A percentile compares a stretch with the other conserved stretches of the same genome.
These are phyloP conservation scores for Coilia nasus DNA, from an alignment of 2,797 vertebrate genomes.

Conservation along the genomic window DNA sequence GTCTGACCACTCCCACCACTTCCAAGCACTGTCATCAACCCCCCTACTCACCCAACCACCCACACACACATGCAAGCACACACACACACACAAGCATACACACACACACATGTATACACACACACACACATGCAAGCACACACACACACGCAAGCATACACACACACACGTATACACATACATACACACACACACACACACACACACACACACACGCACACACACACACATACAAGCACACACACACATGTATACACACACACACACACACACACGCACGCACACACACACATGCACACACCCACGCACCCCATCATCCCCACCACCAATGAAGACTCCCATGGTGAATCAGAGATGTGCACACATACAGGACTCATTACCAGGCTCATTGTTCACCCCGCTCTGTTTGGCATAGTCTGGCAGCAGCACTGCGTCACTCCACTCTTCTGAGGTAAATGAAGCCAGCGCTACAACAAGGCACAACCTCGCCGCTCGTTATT, in stretches of 20 bases:
- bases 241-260: background rate
- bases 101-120: constrained; percentile 17
- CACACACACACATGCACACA: constrained; percentile 17
- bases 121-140: too few species aligned
- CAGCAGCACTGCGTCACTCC: background rate
- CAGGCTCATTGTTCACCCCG: background rate
- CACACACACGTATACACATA: too few species aligned
- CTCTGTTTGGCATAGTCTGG: background rate
- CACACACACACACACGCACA: too few species aligned
- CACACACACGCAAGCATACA: too few species aligned
- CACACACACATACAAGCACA: too few species aligned
- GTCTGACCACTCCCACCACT: constrained; percentile 38
- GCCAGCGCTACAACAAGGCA: background rate
- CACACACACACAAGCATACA: constrained; percentile 2
- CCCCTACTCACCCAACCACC: background rate
- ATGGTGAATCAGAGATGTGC: background rate
- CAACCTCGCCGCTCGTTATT: background rate
- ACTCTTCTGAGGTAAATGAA: constrained; percentile 6
- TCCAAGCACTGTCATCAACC: constrained; percentile 10
- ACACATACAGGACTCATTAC: constrained; percentile 7
- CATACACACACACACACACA: background rate
- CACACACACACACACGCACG: constrained; percentile 6
- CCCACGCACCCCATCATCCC: background rate
- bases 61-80: background rate
- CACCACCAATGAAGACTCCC: constrained; percentile 10